Evolutionary conservation across 2,113 vertebrate species (phyloP).

Genomic region (Puffinus mauretanicus): DNA sequence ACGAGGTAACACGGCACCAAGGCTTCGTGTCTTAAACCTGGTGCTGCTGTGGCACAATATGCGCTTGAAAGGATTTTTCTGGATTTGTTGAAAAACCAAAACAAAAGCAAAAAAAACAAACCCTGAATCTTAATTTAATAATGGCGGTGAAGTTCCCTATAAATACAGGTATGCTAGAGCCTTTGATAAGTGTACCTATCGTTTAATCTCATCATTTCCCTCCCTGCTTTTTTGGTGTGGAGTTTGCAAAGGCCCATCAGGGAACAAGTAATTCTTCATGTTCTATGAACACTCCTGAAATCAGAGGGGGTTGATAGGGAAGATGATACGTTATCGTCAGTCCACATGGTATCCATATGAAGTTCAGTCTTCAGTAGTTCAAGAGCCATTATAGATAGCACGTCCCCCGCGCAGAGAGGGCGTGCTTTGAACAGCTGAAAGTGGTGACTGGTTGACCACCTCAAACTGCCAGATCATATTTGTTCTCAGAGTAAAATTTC

Average conservation of each 20-base stretch:
- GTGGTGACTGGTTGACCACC: not conserved
- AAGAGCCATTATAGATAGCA: not conserved
- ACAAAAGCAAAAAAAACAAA: not conserved
- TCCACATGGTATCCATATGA: constrained; percentile 4
- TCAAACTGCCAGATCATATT: not conserved
- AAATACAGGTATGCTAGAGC: not conserved
- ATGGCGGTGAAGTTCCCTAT: not conserved
- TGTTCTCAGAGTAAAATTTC: not conserved
- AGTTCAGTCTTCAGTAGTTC: not conserved
- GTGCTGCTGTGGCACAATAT: not conserved
- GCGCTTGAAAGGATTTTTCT: not conserved
- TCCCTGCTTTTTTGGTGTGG: not conserved
- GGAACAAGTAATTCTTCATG: constrained; percentile 57
- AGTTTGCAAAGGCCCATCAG: constrained; percentile 48
- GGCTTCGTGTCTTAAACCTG: not conserved
- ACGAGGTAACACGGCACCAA: not conserved
- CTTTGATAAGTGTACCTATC: not conserved
- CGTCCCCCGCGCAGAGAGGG: not conserved
- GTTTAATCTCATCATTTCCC: constrained; percentile 4
- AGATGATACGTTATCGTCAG: not conserved
- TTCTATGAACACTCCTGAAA: constrained; percentile 29
- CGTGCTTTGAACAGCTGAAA: not conserved
- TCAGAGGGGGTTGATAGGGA: constrained; percentile 3
- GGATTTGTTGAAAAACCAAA: not conserved
- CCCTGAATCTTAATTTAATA: not conserved